Evolutionary conservation across 1,140 invertebrate species (phyloP).

Genomic region (Oscheius sp.): DNA sequence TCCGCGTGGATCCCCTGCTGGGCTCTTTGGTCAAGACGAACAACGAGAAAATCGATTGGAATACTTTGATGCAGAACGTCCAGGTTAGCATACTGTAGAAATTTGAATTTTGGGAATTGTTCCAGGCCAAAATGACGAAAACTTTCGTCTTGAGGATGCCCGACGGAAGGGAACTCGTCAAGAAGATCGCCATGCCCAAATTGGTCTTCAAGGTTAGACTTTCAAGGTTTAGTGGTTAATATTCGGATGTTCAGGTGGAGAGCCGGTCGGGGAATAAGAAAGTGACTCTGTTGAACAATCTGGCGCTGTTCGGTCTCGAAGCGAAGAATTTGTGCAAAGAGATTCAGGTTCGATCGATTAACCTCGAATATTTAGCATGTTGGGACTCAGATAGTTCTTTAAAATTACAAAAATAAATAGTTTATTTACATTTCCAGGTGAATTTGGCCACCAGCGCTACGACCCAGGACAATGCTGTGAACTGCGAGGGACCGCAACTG

Average conservation of each 20-base stretch:
- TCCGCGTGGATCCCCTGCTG: constrained; percentile 21
- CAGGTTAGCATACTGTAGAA: constrained; percentile 14
- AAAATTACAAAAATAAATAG: constrained; percentile 5
- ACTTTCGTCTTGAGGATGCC: constrained; percentile 38
- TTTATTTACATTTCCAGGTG: constrained; percentile 68
- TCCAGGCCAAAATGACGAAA: constrained; percentile 33
- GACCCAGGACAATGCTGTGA: constrained; percentile 73
- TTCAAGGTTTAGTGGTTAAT: constrained; percentile 60
- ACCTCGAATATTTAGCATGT: too few relatives aligned
- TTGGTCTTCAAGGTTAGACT: constrained; percentile 31
- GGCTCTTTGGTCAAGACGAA: constrained; percentile 6
- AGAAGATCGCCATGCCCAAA: constrained; percentile 20
- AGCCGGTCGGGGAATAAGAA: constrained; percentile 83
- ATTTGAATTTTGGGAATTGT: constrained; percentile 4
- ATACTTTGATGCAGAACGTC: constrained; percentile 34
- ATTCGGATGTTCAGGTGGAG: constrained; percentile 75
- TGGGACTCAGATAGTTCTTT: too few relatives aligned
- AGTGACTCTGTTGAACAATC: constrained; percentile 81
- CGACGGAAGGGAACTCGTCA: constrained; percentile 31
- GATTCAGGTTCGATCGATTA: constrained; percentile 16
- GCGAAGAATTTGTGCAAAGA: constrained; percentile 65
- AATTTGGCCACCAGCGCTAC: constrained; percentile 80
- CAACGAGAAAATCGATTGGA: constrained; percentile 71
- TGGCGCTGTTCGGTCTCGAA: constrained; percentile 79
- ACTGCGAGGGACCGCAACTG: constrained; percentile 73